A percentile compares a stretch with the other conserved stretches of the same genome.
Conservation (phyloP, 2,888 invertebrate species). For the Nipponacmea schrenckii region DNA sequence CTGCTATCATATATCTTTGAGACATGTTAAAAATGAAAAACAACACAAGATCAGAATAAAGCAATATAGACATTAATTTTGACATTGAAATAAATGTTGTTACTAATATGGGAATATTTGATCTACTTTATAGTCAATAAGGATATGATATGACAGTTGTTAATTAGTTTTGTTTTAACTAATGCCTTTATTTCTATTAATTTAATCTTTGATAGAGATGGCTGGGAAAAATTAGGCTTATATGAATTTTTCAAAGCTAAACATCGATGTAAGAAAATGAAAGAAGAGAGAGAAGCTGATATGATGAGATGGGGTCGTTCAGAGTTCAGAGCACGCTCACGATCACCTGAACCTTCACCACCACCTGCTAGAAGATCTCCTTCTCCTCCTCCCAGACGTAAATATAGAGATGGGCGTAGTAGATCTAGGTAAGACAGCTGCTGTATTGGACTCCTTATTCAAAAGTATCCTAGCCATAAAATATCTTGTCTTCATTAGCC, state of each 20-base stretch:
- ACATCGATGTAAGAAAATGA: slow-evolving; percentile 87
- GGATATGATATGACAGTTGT: too few relatives aligned
- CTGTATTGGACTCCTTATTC: slow-evolving; percentile 21
- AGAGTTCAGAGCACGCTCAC: slow-evolving; percentile 33
- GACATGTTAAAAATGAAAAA: neutral
- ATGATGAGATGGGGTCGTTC: slow-evolving; percentile 30
- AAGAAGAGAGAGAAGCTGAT: slow-evolving; percentile 65
- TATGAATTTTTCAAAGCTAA: slow-evolving; percentile 98
- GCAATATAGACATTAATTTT: neutral
- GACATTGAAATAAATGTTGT: neutral
- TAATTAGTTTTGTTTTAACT: too few relatives aligned
- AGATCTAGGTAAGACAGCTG: neutral
- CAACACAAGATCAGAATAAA: neutral
- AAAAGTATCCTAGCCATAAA: too few relatives aligned
- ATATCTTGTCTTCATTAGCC: too few relatives aligned
- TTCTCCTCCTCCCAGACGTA: slow-evolving; percentile 9
- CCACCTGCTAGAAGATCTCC: slow-evolving; percentile 58
- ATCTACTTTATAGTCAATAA: too few relatives aligned
- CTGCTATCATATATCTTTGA: neutral
- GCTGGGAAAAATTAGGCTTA: slow-evolving; percentile 97
- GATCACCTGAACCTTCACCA: slow-evolving; percentile 49
- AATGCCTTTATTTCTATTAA: too few relatives aligned
- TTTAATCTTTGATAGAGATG: slow-evolving; percentile 75
- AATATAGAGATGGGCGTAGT: neutral
- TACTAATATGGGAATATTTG: too few relatives aligned